These are phyloP conservation scores for Yoshiicerus persimilis DNA, from an alignment of 1,140 invertebrate species.

Conservation along the genomic window DNA sequence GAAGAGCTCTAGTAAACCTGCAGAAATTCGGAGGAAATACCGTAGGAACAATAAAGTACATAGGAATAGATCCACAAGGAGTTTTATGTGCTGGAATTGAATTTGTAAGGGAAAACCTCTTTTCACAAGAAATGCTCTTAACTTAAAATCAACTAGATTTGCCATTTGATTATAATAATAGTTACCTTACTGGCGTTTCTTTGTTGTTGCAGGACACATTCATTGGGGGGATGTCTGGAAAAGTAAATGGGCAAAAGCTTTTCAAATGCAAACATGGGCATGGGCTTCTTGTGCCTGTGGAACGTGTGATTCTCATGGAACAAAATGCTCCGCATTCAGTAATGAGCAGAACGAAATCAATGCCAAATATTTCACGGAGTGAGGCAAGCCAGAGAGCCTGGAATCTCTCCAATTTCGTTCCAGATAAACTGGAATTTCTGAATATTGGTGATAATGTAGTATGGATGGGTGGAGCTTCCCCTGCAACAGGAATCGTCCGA, in stretches of 20 bases:
- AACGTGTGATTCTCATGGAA: slow-evolving; percentile 6
- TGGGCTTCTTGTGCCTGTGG: slow-evolving; percentile 28
- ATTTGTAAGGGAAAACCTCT: slow-evolving; percentile 25
- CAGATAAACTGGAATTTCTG: neutral
- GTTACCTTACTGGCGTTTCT: neutral
- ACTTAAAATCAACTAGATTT: neutral
- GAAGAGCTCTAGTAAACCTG: slow-evolving; percentile 13
- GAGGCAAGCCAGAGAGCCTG: neutral
- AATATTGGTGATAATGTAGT: slow-evolving; percentile 31
- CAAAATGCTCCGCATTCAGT: neutral
- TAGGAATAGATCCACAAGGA: slow-evolving; percentile 28
- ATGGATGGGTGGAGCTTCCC: slow-evolving; percentile 21
- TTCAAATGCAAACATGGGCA: slow-evolving; percentile 31
- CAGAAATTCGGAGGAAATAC: neutral
- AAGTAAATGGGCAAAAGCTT: slow-evolving; percentile 30
- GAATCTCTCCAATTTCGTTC: neutral
- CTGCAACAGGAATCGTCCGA: slow-evolving; percentile 17
- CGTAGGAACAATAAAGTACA: slow-evolving; percentile 29
- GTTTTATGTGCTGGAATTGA: slow-evolving; percentile 33
- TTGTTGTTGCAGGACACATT: neutral
- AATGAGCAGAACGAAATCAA: neutral
- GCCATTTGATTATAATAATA: neutral
- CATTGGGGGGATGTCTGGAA: slow-evolving; percentile 30
- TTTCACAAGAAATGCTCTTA: too few relatives aligned
- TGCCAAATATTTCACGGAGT: neutral